A percentile compares a stretch with the other conserved stretches of the same genome.
These are phyloP conservation scores for Holothuria leucospilota DNA, from an alignment of 53 echinoderm and acorn worm genomes.

Conservation along the genomic window DNA sequence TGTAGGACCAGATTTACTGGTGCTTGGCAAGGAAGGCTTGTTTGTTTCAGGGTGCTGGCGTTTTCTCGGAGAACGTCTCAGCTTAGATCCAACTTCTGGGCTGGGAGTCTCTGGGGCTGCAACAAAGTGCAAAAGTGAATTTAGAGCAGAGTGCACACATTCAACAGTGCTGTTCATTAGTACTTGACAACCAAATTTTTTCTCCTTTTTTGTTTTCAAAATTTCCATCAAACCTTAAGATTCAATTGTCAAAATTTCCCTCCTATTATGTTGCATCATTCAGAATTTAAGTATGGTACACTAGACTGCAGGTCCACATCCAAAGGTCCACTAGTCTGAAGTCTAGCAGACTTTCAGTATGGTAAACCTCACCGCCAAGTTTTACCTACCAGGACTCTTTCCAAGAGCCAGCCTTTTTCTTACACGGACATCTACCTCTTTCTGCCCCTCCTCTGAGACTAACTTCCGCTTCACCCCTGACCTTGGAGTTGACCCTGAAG, in stretches of 20 bases:
- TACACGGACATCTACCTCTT: background rate
- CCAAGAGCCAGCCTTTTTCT: slow-evolving; percentile 24
- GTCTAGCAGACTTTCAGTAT: no score
- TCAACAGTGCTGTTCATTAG: no score
- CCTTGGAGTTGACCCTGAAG: slow-evolving; percentile 29
- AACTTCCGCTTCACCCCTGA: slow-evolving; percentile 73
- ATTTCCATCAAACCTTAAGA: no score
- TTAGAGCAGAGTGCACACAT: background rate
- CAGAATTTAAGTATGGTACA: background rate
- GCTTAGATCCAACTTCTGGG: background rate
- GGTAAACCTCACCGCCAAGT: no score
- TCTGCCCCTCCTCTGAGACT: background rate
- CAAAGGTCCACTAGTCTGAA: no score
- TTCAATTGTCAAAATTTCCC: no score
- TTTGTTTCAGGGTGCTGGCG: slow-evolving; percentile 38
- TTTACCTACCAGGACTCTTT: no score
- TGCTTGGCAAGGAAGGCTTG: background rate
- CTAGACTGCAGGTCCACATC: no score
- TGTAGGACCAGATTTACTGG: background rate
- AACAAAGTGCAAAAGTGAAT: background rate
- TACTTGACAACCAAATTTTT: no score
- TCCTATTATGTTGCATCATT: no score
- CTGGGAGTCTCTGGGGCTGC: background rate
- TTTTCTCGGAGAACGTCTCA: slow-evolving; percentile 75
- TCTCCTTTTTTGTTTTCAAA: no score